These are phyloP conservation scores for Gallirallus australis DNA, from an alignment of 2,797 vertebrate species.

Conservation along the genomic window DNA sequence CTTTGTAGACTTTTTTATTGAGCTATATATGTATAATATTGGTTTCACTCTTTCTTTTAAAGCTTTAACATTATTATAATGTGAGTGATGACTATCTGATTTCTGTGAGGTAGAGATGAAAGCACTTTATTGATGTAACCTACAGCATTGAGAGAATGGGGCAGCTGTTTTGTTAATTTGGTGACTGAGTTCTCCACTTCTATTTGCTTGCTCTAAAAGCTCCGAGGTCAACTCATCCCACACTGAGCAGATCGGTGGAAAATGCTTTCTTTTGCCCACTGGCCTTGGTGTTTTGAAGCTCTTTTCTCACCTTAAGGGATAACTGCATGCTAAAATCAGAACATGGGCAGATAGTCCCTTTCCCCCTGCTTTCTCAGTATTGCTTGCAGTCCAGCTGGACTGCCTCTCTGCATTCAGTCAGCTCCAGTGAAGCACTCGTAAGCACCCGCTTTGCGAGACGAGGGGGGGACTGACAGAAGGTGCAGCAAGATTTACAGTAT, in stretches of 20 bases:
- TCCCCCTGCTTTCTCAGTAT: not conserved
- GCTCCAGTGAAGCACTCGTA: not conserved
- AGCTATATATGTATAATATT: not conserved
- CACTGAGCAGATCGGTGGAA: not conserved
- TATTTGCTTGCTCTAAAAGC: not conserved
- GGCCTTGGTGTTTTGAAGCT: not conserved
- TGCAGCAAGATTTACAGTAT: not conserved
- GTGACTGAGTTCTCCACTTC: not conserved
- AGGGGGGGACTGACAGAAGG: not conserved
- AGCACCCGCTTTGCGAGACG: not conserved
- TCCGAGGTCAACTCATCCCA: not conserved
- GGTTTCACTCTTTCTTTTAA: not conserved
- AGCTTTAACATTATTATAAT: not conserved
- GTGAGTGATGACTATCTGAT: not conserved
- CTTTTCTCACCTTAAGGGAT: not conserved
- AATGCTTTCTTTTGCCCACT: not conserved
- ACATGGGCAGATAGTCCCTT: not conserved
- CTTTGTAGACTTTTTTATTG: not conserved
- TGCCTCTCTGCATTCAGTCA: not conserved
- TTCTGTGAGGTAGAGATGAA: not conserved
- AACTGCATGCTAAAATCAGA: not conserved
- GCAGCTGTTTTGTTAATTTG: not conserved
- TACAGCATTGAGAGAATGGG: not conserved
- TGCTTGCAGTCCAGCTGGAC: not conserved
- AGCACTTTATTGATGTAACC: not conserved